These are phyloP conservation scores for Tapera naevia DNA, from an alignment of 2,797 vertebrate genomes.

Conservation along the genomic window DNA sequence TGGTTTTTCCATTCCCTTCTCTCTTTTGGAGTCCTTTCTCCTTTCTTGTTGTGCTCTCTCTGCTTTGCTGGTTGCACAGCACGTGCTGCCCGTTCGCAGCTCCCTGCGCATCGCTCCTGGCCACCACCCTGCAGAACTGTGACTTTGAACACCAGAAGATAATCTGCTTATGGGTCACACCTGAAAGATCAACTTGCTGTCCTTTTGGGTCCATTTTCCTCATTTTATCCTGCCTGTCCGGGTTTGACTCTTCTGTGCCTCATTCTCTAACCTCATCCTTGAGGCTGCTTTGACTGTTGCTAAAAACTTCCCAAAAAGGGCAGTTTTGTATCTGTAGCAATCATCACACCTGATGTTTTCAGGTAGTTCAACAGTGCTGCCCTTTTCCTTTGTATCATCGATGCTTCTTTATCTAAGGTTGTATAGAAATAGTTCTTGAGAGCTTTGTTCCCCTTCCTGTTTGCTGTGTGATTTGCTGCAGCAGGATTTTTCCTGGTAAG, in stretches of 20 bases:
- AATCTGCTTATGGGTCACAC: not conserved
- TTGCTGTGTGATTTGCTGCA: not conserved
- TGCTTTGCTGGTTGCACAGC: not conserved
- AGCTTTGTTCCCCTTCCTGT: not conserved
- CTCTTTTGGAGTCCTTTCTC: not conserved
- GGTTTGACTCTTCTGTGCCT: not conserved
- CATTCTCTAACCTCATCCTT: not conserved
- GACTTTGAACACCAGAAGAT: not conserved
- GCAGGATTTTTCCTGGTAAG: not conserved
- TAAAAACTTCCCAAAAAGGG: not conserved
- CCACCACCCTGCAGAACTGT: not conserved
- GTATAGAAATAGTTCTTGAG: not conserved
- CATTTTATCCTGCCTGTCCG: not conserved
- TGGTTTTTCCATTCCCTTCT: not conserved
- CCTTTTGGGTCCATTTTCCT: not conserved
- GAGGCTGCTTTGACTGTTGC: not conserved
- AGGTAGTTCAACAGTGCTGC: not conserved
- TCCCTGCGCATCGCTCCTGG: fast-evolving
- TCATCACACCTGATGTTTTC: fast-evolving
- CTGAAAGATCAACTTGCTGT: not conserved
- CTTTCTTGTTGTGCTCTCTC: not conserved
- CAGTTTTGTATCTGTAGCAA: not conserved
- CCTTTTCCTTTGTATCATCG: not conserved
- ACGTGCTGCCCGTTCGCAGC: fast-evolving
- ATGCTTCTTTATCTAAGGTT: not conserved